These are phyloP conservation scores for Drosophila varians DNA, from an alignment of 1,140 invertebrate species.

Conservation along the genomic window DNA sequence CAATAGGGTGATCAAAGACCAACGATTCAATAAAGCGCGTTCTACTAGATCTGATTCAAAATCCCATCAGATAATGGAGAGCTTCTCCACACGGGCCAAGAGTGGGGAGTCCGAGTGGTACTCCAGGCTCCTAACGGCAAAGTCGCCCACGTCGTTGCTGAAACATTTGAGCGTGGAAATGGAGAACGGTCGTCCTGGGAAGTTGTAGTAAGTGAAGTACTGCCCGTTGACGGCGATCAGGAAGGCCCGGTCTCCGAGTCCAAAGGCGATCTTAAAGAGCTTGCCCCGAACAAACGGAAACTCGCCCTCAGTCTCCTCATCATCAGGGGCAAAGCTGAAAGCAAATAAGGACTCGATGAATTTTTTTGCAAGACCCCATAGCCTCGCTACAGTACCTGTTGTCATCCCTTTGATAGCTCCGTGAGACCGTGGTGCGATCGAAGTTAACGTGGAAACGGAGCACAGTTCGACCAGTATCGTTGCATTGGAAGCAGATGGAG, in stretches of 20 bases:
- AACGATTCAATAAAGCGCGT: slow-evolving; percentile 58
- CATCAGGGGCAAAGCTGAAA: slow-evolving; percentile 64
- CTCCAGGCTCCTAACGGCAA: slow-evolving; percentile 71
- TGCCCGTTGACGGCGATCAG: slow-evolving; percentile 81
- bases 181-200: slow-evolving; percentile 68
- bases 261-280: slow-evolving; percentile 80
- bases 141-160: slow-evolving; percentile 74
- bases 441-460: slow-evolving; percentile 79
- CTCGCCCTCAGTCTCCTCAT: slow-evolving; percentile 82
- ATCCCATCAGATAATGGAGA: slow-evolving; percentile 67
- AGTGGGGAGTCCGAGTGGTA: slow-evolving; percentile 80
- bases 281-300: slow-evolving; percentile 80
- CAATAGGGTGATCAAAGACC: slow-evolving; percentile 39
- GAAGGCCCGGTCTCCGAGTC: slow-evolving; percentile 78
- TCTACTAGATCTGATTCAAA: background rate
- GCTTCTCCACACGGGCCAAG: slow-evolving; percentile 72
- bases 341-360: background rate
- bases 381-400: slow-evolving; percentile 51
- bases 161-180: slow-evolving; percentile 81
- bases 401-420: slow-evolving; percentile 73
- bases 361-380: too few relatives aligned
- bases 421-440: slow-evolving; percentile 69
- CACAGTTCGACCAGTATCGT: slow-evolving; percentile 73
- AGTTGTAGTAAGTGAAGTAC: slow-evolving; percentile 82
- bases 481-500: slow-evolving; percentile 82